Percentiles rank a stretch among this genome's conserved stretches.
Evolutionary conservation across 1,140 invertebrate genomes (phyloP).

Genomic region (Formica selysi): DNA sequence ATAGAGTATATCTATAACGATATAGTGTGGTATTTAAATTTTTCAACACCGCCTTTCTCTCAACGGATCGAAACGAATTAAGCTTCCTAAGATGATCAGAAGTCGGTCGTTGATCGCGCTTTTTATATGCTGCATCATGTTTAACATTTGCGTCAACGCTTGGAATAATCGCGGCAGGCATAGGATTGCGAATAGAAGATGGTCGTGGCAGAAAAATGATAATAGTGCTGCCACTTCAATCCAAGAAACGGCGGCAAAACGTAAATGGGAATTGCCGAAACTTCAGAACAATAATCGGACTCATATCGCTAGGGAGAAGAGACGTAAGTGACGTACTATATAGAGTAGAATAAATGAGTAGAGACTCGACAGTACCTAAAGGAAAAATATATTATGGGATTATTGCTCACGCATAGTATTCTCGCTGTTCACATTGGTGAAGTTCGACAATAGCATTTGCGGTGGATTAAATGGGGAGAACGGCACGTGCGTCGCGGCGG

Average conservation of each 20-base stretch:
- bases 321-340: constrained; percentile 54
- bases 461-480: constrained; percentile 90
- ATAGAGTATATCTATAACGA: background rate
- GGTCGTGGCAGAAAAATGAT: constrained; percentile 61
- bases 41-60: background rate
- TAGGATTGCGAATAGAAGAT: constrained; percentile 23
- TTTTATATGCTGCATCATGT: constrained; percentile 11
- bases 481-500: constrained; percentile 91
- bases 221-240: background rate
- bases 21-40: background rate
- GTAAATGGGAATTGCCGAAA: constrained; percentile 15
- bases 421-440: constrained; percentile 91
- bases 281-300: constrained; percentile 14
- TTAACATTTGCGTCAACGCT: constrained; percentile 7
- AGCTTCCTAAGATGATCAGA: background rate
- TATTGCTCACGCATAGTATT: constrained; percentile 87
- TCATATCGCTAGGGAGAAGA: constrained; percentile 60
- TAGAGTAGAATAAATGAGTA: background rate
- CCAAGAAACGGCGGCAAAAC: background rate
- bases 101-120: constrained; percentile 12
- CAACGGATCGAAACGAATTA: background rate
- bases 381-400: background rate
- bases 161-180: constrained; percentile 55
- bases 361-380: background rate
- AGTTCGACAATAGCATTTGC: constrained; percentile 90